A percentile compares a stretch with the other conserved stretches of the same genome.
These are phyloP conservation scores for Megalopta genalis DNA, from an alignment of 1,140 invertebrate genomes.

Conservation along the genomic window DNA sequence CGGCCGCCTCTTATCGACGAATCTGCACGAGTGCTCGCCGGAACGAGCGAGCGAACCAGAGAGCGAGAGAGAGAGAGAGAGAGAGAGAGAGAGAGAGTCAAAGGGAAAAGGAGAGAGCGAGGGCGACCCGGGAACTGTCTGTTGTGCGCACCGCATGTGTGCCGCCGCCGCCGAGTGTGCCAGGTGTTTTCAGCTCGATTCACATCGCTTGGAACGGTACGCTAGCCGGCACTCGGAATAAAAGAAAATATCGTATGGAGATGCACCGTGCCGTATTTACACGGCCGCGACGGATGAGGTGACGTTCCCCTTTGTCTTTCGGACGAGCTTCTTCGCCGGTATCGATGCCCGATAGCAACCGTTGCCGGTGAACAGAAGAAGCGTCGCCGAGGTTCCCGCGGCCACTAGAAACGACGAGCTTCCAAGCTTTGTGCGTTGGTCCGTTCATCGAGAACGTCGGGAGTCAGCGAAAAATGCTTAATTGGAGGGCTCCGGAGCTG, in stretches of 20 bases:
- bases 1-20: conserved; percentile 71
- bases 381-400: not conserved
- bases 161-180: conserved; percentile 47
- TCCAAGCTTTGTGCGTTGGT: not conserved
- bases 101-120: not conserved
- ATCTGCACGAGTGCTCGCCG: conserved; percentile 65
- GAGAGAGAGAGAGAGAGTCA: not conserved
- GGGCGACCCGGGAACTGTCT: not conserved
- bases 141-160: conserved; percentile 20
- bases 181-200: conserved; percentile 68
- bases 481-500: no score
- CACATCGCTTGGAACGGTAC: conserved; percentile 50
- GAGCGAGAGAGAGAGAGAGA: not conserved
- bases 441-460: not conserved
- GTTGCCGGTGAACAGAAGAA: not conserved
- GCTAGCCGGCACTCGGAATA: conserved; percentile 48
- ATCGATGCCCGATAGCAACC: not conserved
- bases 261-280: not conserved
- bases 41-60: conserved; percentile 15
- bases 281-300: not conserved
- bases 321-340: not conserved
- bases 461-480: no score
- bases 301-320: conserved; percentile 20
- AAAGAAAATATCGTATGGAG: conserved; percentile 56
- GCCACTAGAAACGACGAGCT: not conserved